These are phyloP conservation scores for Drosophila anceps DNA, from an alignment of 2,888 invertebrate genomes.

Conservation along the genomic window DNA sequence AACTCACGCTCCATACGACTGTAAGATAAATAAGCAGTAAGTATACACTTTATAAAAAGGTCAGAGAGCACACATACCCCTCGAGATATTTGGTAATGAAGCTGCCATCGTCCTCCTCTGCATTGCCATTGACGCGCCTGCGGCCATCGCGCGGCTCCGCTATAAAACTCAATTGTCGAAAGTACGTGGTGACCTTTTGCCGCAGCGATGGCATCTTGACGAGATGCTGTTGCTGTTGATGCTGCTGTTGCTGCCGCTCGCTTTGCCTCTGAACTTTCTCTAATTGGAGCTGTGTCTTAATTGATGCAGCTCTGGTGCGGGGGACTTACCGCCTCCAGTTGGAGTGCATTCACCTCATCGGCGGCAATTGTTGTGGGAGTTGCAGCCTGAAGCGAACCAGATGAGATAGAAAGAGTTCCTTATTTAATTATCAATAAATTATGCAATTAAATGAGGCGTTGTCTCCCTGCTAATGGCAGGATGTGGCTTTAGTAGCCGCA, in stretches of 20 bases:
- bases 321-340: conserved; percentile 47
- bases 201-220: conserved; percentile 89
- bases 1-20: conserved; percentile 84
- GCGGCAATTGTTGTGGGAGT: conserved; percentile 63
- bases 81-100: conserved; percentile 90
- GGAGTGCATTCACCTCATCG: conserved; percentile 65
- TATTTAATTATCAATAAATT: conserved; percentile 79
- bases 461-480: conserved; percentile 53
- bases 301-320: conserved; percentile 24
- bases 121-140: conserved; percentile 81
- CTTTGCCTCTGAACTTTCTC: conserved; percentile 36
- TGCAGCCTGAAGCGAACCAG: conserved; percentile 31
- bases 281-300: conserved; percentile 53
- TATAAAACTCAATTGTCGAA: conserved; percentile 90
- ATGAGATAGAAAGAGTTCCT: conserved; percentile 34
- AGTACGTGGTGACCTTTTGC: conserved; percentile 90
- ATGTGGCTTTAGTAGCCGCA: conserved; percentile 61
- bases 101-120: conserved; percentile 87
- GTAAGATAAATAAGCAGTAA: conserved; percentile 1
- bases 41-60: background rate
- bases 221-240: conserved; percentile 28
- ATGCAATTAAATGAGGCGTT: conserved; percentile 66
- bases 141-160: conserved; percentile 87
- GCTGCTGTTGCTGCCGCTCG: conserved; percentile 13
- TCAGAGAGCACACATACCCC: conserved; percentile 87